These are phyloP conservation scores for Phenganax stokvisi DNA, from an alignment of 92 coral and sea anemone species.

Conservation along the genomic window DNA sequence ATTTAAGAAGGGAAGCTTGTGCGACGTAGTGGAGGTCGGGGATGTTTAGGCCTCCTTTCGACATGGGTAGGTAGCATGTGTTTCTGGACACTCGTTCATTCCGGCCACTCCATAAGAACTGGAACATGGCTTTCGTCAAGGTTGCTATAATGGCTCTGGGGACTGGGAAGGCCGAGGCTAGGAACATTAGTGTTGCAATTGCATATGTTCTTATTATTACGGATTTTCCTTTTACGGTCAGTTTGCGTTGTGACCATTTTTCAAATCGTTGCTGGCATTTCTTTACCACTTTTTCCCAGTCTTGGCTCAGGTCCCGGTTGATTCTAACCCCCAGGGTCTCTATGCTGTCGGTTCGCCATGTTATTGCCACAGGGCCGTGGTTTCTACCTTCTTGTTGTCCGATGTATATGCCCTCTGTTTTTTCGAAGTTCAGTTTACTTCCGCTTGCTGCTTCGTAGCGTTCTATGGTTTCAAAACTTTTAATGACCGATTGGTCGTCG, in stretches of 20 bases:
- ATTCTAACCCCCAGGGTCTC: conserved; percentile 41
- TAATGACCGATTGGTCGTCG: background rate
- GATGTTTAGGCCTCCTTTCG: background rate
- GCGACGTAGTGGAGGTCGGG: background rate
- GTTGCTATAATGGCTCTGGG: conserved; percentile 27
- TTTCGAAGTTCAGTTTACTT: conserved; percentile 26
- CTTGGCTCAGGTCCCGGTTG: background rate
- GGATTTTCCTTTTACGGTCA: conserved; percentile 36
- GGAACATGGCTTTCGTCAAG: conserved; percentile 6
- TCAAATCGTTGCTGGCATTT: conserved; percentile 33
- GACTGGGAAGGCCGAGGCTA: conserved; percentile 39
- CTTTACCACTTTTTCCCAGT: conserved; percentile 29
- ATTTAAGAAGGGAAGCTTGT: too few species aligned
- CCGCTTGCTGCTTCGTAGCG: conserved; percentile 37
- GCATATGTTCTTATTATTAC: conserved; percentile 31
- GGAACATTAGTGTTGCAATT: conserved; percentile 43
- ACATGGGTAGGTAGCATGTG: background rate
- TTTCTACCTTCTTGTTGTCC: conserved; percentile 39
- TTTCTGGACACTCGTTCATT: background rate
- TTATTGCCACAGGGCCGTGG: conserved; percentile 35
- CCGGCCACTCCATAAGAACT: conserved; percentile 2
- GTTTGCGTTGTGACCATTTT: conserved; percentile 17
- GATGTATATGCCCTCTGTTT: conserved; percentile 49
- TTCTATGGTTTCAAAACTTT: conserved; percentile 16
- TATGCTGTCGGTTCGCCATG: conserved; percentile 45